A percentile compares a stretch with the other conserved stretches of the same genome.
phyloP scores from a whole-genome alignment of 2,888 invertebrate species.

The Homarus gammarus region DNA sequence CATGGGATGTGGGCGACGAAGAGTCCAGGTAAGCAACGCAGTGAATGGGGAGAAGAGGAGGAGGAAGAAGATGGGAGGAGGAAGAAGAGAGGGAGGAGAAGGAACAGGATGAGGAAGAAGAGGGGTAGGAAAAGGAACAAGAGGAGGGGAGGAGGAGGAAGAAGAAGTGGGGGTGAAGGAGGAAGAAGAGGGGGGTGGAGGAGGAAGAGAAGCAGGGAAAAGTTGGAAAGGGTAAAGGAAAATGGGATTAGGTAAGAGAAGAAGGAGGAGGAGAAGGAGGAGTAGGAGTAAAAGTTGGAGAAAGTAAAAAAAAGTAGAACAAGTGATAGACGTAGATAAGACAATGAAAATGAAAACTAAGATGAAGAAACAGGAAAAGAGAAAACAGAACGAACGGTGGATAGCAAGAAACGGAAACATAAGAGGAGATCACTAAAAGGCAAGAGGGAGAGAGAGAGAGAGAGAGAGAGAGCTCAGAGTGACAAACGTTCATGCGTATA shows the following conservation, averaged over 20 bases:
- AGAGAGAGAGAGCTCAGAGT: slow-evolving; percentile 4
- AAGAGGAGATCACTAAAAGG: not conserved
- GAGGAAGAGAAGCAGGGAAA: not conserved
- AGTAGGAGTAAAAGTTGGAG: no score
- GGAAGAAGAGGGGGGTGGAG: not conserved
- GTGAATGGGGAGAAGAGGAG: not conserved
- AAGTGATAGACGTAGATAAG: no score
- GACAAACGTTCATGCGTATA: not conserved
- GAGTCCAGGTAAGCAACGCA: not conserved
- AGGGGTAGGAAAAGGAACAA: not conserved
- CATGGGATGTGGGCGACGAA: not conserved
- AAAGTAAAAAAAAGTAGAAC: no score
- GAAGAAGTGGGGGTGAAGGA: not conserved
- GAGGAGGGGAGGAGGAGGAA: not conserved
- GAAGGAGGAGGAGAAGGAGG: not conserved
- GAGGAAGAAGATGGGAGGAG: not conserved
- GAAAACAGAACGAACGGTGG: no score
- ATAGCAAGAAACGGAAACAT: not conserved
- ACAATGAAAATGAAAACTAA: no score
- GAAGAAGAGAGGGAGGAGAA: not conserved
- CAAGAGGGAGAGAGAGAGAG: slow-evolving; percentile 30
- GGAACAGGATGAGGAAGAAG: not conserved
- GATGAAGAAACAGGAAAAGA: no score
- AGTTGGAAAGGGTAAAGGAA: not conserved
- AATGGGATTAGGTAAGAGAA: not conserved